Conservation (phyloP, 1,140 invertebrate genomes). For the Latrodectus geometricus region DNA sequence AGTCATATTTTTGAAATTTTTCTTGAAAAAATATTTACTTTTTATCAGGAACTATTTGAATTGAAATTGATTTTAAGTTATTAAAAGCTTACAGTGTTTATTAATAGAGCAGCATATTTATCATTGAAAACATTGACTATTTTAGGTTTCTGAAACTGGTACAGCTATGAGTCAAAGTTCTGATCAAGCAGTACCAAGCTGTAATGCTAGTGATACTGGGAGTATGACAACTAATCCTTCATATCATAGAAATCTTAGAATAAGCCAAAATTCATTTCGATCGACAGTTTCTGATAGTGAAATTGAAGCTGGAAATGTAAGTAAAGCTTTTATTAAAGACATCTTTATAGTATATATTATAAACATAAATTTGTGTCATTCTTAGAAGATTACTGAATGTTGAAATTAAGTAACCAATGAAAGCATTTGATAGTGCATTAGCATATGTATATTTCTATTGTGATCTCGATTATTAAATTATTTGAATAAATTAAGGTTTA, state of each 20-base stretch:
- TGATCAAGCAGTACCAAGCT: constrained; percentile 68
- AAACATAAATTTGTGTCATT: too few relatives aligned
- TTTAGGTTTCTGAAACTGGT: constrained; percentile 62
- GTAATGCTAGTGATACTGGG: constrained; percentile 77
- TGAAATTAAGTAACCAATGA: too few relatives aligned
- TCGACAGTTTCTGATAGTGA: constrained; percentile 94
- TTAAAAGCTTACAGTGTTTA: not conserved
- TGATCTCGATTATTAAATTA: too few relatives aligned
- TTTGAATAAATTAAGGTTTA: too few relatives aligned
- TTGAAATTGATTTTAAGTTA: not conserved
- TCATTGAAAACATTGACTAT: constrained; percentile 18
- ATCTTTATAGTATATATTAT: too few relatives aligned
- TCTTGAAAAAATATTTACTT: not conserved
- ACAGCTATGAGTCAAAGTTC: constrained; percentile 64
- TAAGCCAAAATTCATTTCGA: constrained; percentile 77
- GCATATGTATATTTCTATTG: too few relatives aligned
- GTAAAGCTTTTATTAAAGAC: constrained; percentile 67
- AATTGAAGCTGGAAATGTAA: constrained; percentile 85
- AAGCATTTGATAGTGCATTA: too few relatives aligned
- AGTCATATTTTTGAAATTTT: not conserved
- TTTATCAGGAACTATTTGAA: not conserved
- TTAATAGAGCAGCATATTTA: not conserved
- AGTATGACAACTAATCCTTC: constrained; percentile 86
- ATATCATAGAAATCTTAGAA: constrained; percentile 71
- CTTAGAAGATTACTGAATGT: too few relatives aligned